Evolutionary conservation across 2,113 vertebrate species (phyloP).

Genomic region (Enhydra lutris): DNA sequence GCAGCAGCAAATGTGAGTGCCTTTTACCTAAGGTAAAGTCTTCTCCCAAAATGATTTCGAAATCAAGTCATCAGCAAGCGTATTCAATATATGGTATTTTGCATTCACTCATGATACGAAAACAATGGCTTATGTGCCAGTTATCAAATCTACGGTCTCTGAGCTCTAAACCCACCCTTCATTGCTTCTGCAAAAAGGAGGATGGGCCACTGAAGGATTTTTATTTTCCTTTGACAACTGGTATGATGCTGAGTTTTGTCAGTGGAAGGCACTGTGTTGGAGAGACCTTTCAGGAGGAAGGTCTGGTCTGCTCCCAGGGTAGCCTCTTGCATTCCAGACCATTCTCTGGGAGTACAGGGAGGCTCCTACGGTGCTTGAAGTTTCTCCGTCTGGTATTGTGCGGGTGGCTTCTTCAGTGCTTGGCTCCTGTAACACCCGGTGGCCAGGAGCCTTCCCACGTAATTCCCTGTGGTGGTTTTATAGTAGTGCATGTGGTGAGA

Average conservation of each 20-base stretch:
- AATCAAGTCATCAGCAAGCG: neutral
- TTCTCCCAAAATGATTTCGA: neutral
- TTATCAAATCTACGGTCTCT: neutral
- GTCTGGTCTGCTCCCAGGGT: neutral
- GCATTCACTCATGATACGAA: neutral
- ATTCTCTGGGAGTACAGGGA: neutral
- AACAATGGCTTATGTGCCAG: neutral
- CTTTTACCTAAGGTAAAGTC: neutral
- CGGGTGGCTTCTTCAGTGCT: neutral
- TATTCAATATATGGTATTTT: neutral
- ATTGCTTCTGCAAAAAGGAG: neutral
- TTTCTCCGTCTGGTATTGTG: neutral
- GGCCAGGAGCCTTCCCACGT: neutral
- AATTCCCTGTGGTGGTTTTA: neutral
- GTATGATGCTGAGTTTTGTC: neutral
- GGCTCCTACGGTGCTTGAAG: neutral
- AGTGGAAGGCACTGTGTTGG: neutral
- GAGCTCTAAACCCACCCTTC: neutral
- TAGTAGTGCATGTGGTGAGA: neutral
- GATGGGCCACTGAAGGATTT: neutral
- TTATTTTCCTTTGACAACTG: neutral
- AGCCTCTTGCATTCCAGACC: too few relatives aligned
- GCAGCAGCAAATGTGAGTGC: neutral
- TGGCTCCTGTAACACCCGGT: too few relatives aligned
- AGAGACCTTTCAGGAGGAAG: neutral